These are phyloP conservation scores for Lepus europaeus DNA, from an alignment of 2,113 vertebrate species.

Conservation along the genomic window DNA sequence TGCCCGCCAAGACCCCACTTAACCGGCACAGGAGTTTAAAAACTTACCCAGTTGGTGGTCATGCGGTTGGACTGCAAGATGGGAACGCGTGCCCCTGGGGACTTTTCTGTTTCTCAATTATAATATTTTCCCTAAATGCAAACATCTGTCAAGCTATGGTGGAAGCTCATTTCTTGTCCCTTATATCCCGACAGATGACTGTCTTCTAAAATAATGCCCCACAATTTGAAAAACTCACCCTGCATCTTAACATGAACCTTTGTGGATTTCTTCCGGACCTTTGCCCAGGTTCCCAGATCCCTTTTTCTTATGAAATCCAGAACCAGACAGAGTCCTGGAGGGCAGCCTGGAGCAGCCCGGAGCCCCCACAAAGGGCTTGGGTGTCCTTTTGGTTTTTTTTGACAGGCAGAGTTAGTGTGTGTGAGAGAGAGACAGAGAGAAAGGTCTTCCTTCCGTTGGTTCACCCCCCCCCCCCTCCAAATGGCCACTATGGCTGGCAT, in stretches of 20 bases:
- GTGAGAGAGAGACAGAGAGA: too few relatives aligned
- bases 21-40: not conserved
- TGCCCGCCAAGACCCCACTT: not conserved
- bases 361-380: constrained; percentile 50
- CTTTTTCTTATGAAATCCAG: constrained; percentile 40
- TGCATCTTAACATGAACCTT: constrained; percentile 51
- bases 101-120: not conserved
- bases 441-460: too few relatives aligned
- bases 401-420: not conserved
- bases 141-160: not conserved
- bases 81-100: not conserved
- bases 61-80: not conserved
- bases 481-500: too few relatives aligned
- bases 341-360: not conserved
- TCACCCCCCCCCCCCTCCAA: too few relatives aligned
- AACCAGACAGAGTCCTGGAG: not conserved
- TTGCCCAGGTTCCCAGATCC: not conserved
- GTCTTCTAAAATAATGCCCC: not conserved
- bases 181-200: not conserved
- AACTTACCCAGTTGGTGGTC: not conserved
- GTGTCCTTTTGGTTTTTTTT: constrained; percentile 50
- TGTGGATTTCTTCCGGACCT: constrained; percentile 32
- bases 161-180: not conserved
- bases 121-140: not conserved
- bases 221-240: constrained; percentile 36